Conservation (phyloP, 2,797 vertebrate species). For the Cichlasoma orientale region DNA sequence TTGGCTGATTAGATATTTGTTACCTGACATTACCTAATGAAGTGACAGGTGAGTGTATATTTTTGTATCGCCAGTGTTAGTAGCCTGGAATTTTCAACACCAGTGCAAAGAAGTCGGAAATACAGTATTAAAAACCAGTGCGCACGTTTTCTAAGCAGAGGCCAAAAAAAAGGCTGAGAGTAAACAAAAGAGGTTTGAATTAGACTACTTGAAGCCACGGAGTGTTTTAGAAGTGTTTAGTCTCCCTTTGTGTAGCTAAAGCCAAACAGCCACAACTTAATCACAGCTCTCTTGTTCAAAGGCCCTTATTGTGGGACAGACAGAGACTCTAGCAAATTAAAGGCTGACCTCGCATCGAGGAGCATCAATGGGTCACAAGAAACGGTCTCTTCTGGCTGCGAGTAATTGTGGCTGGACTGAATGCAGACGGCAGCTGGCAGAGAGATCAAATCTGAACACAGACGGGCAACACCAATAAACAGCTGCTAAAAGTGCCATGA, state of each 20-base stretch:
- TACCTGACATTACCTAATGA: no score
- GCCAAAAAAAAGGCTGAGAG: background rate
- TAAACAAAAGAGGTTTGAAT: conserved; percentile 31
- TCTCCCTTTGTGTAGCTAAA: conserved; percentile 36
- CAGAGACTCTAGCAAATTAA: conserved; percentile 52
- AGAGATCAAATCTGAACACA: conserved; percentile 37
- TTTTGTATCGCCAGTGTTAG: background rate
- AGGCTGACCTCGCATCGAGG: conserved; percentile 49
- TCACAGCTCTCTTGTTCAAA: conserved; percentile 43
- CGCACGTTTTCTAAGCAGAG: background rate
- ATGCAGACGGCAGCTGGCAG: conserved; percentile 55
- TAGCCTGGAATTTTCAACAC: no score
- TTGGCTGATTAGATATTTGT: no score
- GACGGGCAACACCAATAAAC: conserved; percentile 43
- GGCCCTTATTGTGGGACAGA: conserved; percentile 36
- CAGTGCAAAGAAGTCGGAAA: no score
- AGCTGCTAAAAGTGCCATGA: background rate
- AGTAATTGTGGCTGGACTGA: conserved; percentile 22
- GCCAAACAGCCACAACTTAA: conserved; percentile 43
- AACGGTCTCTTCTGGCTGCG: conserved; percentile 41
- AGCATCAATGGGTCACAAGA: conserved; percentile 53
- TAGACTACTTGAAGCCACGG: conserved; percentile 19
- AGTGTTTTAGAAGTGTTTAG: conserved; percentile 30
- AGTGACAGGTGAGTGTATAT: no score
- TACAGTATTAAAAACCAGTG: background rate